Base-by-base conservation (phyloP, 2,113 vertebrate genomes). In the Conger conger region DNA sequence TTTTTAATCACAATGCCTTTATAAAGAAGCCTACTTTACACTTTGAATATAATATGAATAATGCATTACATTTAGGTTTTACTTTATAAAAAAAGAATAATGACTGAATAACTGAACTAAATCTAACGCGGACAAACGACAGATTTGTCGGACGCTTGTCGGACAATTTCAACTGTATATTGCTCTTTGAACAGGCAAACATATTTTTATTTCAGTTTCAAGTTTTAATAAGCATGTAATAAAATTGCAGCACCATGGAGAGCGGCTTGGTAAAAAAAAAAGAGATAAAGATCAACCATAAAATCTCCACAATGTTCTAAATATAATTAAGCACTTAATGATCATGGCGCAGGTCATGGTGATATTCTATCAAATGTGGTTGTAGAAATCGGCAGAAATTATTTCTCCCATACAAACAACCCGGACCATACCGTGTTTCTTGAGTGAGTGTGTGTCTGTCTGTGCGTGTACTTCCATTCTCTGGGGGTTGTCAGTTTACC, bases 221-320 rank as follows among this genome's bases (percentile, higher is more conserved):
- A 81, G 79, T 42, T 50, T 36, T 82, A 60, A 23, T 57, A 60
- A 82, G 38, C 27, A 1, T 36, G 63, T n/a, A 82, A 8, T 37
- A 8, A 76, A 54, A 57, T 85, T 92, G 82, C 93, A 93, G 92
- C 90, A 94, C 92, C 93, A 91, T 92, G 92, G 93, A 94, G 90
- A 94, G 93, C 89, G 88, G 83, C 90, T 45, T 53, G 45, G 73
- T 4, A 11, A 53, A 78, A 45, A 80, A 40, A n/a, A 53, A 80
- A 50, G 8, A 27, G 8, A 27, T 42, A 13, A n/a, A 80, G 0
- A 50, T 80, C 38, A n/a, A 50, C 11, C 18, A 30, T 45, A 37
- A 57, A 37, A 63, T 82, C 30, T 37, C 17, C 45, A 54, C 30
- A 17, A 35, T n/a, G 9, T 16, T 37, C 15, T 37, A 15, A 38